These are phyloP conservation scores for Myripristis murdjan DNA, from an alignment of 2,797 vertebrate species.

Conservation along the genomic window DNA sequence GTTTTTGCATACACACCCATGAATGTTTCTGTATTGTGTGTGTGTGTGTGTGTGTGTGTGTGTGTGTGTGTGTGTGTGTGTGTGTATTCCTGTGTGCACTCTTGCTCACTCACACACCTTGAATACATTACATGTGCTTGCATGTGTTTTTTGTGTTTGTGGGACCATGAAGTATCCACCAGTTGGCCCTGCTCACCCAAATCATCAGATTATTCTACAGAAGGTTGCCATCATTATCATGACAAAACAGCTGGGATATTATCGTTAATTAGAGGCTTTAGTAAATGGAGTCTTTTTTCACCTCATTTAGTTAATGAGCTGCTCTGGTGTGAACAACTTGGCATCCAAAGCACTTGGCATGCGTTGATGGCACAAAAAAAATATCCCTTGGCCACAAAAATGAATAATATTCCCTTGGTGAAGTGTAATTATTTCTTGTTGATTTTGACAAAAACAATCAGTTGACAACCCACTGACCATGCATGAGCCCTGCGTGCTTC, in stretches of 20 bases:
- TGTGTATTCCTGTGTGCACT: background rate
- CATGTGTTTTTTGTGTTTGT: slow-evolving; percentile 3
- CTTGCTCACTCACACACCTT: background rate
- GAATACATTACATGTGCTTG: background rate
- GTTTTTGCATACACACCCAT: background rate
- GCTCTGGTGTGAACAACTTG: slow-evolving; percentile 50
- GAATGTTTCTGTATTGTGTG: background rate
- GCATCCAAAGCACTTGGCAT: slow-evolving; percentile 29
- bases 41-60: background rate
- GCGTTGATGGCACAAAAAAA: slow-evolving; percentile 33
- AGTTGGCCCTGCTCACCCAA: slow-evolving; percentile 22
- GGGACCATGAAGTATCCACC: slow-evolving; percentile 1
- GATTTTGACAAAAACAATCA: slow-evolving; percentile 20
- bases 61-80: background rate
- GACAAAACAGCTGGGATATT: slow-evolving; percentile 51
- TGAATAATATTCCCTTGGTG: slow-evolving; percentile 33
- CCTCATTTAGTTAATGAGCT: slow-evolving; percentile 59
- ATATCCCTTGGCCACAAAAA: slow-evolving; percentile 19
- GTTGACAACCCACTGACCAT: slow-evolving; percentile 11
- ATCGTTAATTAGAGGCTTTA: slow-evolving; percentile 54
- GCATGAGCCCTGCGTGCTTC: slow-evolving; percentile 1
- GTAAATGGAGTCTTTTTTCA: slow-evolving; percentile 41
- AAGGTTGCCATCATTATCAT: slow-evolving; percentile 40
- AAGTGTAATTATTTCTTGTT: slow-evolving; percentile 35
- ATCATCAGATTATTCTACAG: slow-evolving; percentile 38